These are phyloP conservation scores for Bubo blakistoni DNA, from an alignment of 2,113 vertebrate genomes.

Conservation along the genomic window DNA sequence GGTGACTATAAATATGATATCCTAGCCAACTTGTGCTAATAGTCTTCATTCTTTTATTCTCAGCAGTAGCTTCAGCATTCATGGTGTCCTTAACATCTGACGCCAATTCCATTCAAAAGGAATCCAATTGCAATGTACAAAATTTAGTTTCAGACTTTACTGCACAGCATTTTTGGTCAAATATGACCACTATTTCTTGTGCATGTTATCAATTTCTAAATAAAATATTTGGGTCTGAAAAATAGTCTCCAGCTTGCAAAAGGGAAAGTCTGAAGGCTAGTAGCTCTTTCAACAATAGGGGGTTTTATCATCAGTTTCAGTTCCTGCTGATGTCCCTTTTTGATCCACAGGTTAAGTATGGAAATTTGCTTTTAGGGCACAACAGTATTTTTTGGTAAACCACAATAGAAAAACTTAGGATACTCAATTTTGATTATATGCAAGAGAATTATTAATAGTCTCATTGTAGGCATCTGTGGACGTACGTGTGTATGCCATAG, in stretches of 20 bases:
- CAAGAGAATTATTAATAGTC: background rate
- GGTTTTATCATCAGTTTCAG: background rate
- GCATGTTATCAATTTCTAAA: background rate
- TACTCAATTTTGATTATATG: background rate
- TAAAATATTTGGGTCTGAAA: background rate
- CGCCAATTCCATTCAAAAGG: background rate
- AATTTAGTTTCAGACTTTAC: background rate
- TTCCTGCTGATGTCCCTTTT: background rate
- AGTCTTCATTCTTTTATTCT: background rate
- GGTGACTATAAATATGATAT: background rate
- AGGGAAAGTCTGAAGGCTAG: background rate
- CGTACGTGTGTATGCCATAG: background rate
- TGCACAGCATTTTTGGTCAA: background rate
- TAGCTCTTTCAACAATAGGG: background rate
- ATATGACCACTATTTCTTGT: background rate
- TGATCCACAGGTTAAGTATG: background rate
- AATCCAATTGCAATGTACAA: background rate
- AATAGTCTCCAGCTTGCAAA: background rate
- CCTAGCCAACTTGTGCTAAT: background rate
- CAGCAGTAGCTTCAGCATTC: background rate
- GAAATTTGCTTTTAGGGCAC: background rate
- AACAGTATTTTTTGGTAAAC: background rate
- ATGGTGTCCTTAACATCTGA: background rate
- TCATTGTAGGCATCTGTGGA: background rate
- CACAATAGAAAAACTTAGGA: background rate